Base-by-base conservation (phyloP, 2,113 vertebrate species). In the Cranoglanis bouderius region DNA sequence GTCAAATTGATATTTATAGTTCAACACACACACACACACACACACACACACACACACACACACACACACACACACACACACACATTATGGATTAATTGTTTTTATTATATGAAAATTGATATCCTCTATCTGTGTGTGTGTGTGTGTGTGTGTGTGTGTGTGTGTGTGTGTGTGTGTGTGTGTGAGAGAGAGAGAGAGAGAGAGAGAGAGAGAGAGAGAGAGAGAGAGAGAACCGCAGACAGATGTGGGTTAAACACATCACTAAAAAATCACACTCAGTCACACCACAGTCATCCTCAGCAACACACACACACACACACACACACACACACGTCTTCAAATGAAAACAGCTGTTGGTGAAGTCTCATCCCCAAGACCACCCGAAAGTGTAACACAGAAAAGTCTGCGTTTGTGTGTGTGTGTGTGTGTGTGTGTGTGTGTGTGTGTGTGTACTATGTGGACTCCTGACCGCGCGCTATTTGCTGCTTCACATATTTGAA, bases 331-430 rank as follows among this genome's bases (percentile, higher is more conserved):
- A 57, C 40, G 32, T 14, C 35, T 57, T 49, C 49, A 72, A 55
- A 43, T 89, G 19, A 86, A 82, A 55, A 67, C 84, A 86, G 72
- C 88, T 89, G 88, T 61, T 89, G 80, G 84, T 89, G 65, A 57
- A 83, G 81, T 40, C 82, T 63, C 46, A 59, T 63, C 86, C 88
- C 85, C 78, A 18, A 43, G 43, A 72, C 84, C 88, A 61, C 78
- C 81, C 84, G 32, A 82, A 82, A 57, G 51, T 12, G 78, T 53
- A 81, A 82, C 49, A 55, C 8, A 57, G 80, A 12, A 51, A 19
- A 32, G 29, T 85, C 49, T 82, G 88, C 55, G 14, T 86, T 29
- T 89, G 35, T 57, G 16, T 67, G 59, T 38, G 32, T 46, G 87
- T 38, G 61, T 74, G 49, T 38, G 61, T 72, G 49, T 89, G 46